Base-by-base conservation (phyloP, 2,113 vertebrate species). In the Onychostruthus taczanowskii region DNA sequence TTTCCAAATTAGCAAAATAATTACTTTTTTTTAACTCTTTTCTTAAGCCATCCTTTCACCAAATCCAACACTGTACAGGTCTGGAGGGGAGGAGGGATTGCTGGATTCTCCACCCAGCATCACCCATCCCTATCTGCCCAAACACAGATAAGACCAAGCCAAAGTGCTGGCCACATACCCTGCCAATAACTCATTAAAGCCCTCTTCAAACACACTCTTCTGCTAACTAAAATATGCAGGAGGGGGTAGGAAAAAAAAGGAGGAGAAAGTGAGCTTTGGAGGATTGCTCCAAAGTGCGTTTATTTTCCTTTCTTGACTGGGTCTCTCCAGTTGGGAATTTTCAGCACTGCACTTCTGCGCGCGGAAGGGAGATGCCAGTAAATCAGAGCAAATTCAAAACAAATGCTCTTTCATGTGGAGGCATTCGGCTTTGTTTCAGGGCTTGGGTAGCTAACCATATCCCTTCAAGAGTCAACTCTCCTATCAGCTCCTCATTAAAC, bases 331-430 rank as follows among this genome's bases (percentile, higher is more conserved):
- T 91, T 97, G 97, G 96, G 96, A 97, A 98, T 97, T 97, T 95
- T 97, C 95, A 91, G 79, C 4, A 7, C 84, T 64, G 85, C 66
- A 84, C 93, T 96, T 84, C 78, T 55, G 70, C 16, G 3, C n/a
- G 4, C 27, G 10, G 94, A 97, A 94, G 87, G 92, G 89, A 94
- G 93, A 93, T 95, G 80, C 89, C 94, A 98, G 97, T 97, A 98
- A 98, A 98, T 98, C 98, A 97, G 96, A 95, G 94, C 95, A 98
- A 98, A 98, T 98, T 97, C 97, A 98, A 98, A 98, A 98, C 97
- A 98, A 98, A 98, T 98, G 98, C 96, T 97, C 97, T 97, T 98
- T 98, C 97, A 97, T 97, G 96, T 97, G 95, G 90, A 95, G 94
- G 70, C 78, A 88, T 89, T 96, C 75, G 67, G 85, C 94, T 96